These are phyloP conservation scores for Molothrus ater DNA, from an alignment of 2,797 vertebrate genomes.

Conservation along the genomic window DNA sequence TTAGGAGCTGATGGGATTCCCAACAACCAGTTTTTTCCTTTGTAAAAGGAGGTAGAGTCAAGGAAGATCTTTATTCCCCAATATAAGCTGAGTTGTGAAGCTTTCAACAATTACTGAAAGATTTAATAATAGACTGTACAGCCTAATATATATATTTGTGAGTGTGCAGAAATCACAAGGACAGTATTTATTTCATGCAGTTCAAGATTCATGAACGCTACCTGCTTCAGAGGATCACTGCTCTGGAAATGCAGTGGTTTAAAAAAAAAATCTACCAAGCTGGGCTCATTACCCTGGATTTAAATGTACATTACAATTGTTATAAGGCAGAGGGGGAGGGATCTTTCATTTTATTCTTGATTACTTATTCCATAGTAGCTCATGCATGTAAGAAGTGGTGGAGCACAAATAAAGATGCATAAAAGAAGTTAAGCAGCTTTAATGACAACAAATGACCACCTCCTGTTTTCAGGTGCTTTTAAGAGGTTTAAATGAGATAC, in stretches of 20 bases:
- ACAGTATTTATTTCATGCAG: neutral
- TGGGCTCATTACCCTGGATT: slow-evolving; percentile 55
- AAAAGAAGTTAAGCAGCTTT: slow-evolving; percentile 69
- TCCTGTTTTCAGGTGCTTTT: slow-evolving; percentile 72
- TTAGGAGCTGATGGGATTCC: neutral
- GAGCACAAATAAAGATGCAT: slow-evolving; percentile 54
- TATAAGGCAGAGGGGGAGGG: slow-evolving; percentile 17
- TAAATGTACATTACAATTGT: slow-evolving; percentile 58
- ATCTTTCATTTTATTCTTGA: slow-evolving; percentile 29
- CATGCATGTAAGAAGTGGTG: slow-evolving; percentile 51
- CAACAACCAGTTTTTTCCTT: neutral
- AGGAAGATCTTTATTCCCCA: neutral
- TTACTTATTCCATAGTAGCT: slow-evolving; percentile 53
- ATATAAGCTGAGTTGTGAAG: neutral
- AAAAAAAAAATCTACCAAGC: neutral
- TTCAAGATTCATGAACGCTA: neutral
- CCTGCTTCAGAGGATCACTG: slow-evolving; percentile 7
- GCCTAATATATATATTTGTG: neutral
- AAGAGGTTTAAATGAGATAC: slow-evolving; percentile 69
- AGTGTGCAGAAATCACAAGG: neutral
- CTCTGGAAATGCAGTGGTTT: neutral
- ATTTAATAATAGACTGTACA: neutral
- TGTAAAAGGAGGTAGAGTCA: neutral
- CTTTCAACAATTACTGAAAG: neutral
- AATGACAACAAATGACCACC: slow-evolving; percentile 58